Evolutionary conservation across 1,140 invertebrate genomes (phyloP).

Genomic region (Drosophila pruinosa): DNA sequence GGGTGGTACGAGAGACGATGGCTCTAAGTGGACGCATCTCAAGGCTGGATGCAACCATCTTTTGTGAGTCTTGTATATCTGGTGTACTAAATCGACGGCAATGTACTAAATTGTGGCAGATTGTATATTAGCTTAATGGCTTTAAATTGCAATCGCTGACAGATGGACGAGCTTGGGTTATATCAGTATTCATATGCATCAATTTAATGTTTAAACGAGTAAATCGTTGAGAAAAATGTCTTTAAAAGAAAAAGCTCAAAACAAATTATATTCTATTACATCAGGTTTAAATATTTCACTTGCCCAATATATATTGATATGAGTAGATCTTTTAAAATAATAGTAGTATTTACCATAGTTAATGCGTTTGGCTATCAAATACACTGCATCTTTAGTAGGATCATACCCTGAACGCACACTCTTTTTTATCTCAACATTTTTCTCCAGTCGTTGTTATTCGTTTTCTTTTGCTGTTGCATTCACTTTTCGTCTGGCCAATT

Average conservation of each 20-base stretch:
- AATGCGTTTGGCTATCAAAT: constrained; percentile 4
- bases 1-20: neutral
- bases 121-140: constrained; percentile 75
- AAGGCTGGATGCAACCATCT: constrained; percentile 30
- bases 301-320: too few relatives aligned
- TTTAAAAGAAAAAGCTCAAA: too few relatives aligned
- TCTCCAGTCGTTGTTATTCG: constrained; percentile 29
- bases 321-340: neutral
- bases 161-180: constrained; percentile 13
- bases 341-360: neutral
- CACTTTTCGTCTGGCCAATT: constrained; percentile 56
- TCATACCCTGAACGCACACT: neutral
- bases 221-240: too few relatives aligned
- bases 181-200: neutral
- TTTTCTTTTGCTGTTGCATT: constrained; percentile 20
- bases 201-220: neutral
- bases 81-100: constrained; percentile 69
- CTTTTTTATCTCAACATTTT: constrained; percentile 46
- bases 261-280: too few relatives aligned
- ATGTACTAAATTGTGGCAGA: constrained; percentile 72
- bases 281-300: too few relatives aligned
- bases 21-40: constrained; percentile 50
- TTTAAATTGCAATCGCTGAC: constrained; percentile 60
- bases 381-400: neutral
- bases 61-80: constrained; percentile 17